Conservation (phyloP, 2,888 invertebrate genomes). For the Pyralis farinalis region DNA sequence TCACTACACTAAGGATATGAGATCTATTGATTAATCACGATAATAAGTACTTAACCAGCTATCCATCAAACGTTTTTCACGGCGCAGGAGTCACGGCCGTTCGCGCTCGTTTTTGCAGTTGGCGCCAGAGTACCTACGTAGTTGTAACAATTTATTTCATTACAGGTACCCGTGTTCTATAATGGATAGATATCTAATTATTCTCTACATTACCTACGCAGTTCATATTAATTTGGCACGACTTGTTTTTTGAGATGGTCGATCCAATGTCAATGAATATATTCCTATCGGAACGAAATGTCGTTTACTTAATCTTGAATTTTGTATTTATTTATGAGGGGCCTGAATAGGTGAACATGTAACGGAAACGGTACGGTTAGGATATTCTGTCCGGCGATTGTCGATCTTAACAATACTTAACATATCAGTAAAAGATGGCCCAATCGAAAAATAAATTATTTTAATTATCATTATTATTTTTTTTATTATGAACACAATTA, state of each 20-base stretch:
- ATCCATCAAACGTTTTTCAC: constrained; percentile 27
- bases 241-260: constrained; percentile 29
- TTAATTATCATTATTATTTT: too few species aligned
- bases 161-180: constrained; percentile 13
- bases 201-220: constrained; percentile 14
- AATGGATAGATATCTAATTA: constrained; percentile 16
- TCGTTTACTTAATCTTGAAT: constrained; percentile 38
- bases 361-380: constrained; percentile 21
- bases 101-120: constrained; percentile 67
- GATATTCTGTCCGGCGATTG: too few species aligned
- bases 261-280: background rate
- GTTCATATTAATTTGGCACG: constrained; percentile 20
- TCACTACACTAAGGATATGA: background rate
- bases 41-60: background rate
- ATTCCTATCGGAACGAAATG: too few species aligned
- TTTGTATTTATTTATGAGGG: constrained; percentile 52
- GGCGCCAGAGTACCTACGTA: constrained; percentile 56
- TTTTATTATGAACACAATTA: too few species aligned
- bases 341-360: constrained; percentile 46
- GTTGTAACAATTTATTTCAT: constrained; percentile 42
- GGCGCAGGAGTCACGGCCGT: constrained; percentile 70
- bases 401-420: too few species aligned
- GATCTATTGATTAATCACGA: background rate
- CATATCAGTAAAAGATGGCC: too few species aligned
- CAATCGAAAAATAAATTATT: too few species aligned